Conservation (phyloP, 2,797 vertebrate genomes). For the Limosa lapponica region DNA sequence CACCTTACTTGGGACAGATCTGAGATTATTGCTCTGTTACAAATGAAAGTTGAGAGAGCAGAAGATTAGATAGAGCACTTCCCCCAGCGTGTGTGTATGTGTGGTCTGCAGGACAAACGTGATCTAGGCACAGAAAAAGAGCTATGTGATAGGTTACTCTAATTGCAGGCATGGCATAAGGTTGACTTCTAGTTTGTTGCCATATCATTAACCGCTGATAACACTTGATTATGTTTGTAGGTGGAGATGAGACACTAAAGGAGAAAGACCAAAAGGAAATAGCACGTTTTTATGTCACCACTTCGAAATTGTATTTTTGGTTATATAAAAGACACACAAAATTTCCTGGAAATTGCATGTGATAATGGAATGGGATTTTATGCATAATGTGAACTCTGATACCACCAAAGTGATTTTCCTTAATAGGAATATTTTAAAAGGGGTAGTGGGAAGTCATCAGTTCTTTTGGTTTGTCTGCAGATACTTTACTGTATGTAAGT, state of each 20-base stretch:
- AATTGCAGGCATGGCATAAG: neutral
- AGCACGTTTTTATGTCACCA: neutral
- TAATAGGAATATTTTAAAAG: neutral
- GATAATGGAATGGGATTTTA: neutral
- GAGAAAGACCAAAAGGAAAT: neutral
- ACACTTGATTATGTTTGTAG: neutral
- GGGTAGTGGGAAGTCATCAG: neutral
- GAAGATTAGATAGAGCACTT: neutral
- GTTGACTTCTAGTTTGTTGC: neutral
- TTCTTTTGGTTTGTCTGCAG: neutral
- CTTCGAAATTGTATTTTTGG: neutral
- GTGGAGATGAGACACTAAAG: neutral
- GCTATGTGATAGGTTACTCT: neutral
- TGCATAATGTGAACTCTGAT: neutral
- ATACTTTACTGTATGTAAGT: neutral
- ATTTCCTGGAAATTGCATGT: neutral
- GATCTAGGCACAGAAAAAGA: neutral
- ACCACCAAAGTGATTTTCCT: neutral
- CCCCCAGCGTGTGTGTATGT: accelerated
- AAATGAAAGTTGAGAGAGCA: neutral
- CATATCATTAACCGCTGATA: neutral
- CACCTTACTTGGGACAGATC: neutral
- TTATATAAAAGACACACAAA: neutral
- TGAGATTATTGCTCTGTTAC: neutral
- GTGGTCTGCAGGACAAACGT: neutral